Evolutionary conservation across 2,888 invertebrate species (phyloP), one percentile per base, ranked within the genome.

Genomic region (Lumbricus terrestris): DNA sequence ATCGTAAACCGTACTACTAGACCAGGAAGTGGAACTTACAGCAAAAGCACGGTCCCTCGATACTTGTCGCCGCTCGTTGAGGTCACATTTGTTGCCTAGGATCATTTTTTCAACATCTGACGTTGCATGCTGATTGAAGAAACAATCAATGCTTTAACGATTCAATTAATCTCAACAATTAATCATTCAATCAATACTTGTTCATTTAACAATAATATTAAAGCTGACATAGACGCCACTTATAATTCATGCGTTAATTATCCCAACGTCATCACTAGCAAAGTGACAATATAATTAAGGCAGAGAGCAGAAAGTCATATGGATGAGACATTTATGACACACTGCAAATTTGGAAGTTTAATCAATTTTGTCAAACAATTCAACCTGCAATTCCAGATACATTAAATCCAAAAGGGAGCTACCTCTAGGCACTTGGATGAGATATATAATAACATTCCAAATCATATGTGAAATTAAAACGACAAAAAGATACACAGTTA

Each of bases 21-120:
- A 69, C n/a, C n/a, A 29, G 16, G n/a, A 29, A n/a, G 8, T n/a
- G 69, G 16, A 69, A 69, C 85, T 34, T 23, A 85, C 85, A 35
- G 85, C 34, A 85, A 85, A 85, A 35, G 85, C 85, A 20, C 85
- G 34, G 85, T 85, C 85, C 85, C 85, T 85, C 16, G 85, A 35
- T 37, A 85, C 85, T 85, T 85, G 85, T 16, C 85, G 85, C 23
- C 85, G 34, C 85, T 85, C 85, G 34, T 85, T 85, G 37, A 85
- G 85, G 85, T 85, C 85, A 23, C 85, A 34, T 23, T 85, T 85
- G 37, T 85, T 85, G 34, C 85, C 85, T 23, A 85, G 85, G n/a
- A 85, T 85, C 85, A 85, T 85, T 35, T 85, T 85, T 8, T 85
- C 85, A 8, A 85, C 85, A 85, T 85, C 85, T 6, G 85, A 85